Conservation (phyloP, 1,140 invertebrate genomes). For the Solenopsis invicta region DNA sequence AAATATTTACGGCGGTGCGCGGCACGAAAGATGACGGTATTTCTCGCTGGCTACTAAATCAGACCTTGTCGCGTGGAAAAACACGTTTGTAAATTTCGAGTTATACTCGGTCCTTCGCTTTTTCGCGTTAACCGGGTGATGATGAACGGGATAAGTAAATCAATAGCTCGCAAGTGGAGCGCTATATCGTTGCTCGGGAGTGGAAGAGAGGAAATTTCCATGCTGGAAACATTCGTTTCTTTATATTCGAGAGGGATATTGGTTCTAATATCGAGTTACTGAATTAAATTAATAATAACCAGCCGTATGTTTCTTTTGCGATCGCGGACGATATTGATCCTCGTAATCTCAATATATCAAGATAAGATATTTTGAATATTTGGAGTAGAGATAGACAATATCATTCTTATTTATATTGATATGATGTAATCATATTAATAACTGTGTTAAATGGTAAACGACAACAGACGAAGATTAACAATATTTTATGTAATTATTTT, state of each 20-base stretch:
- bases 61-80: background rate
- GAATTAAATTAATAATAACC: background rate
- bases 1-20: slow-evolving; percentile 41
- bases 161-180: slow-evolving; percentile 24
- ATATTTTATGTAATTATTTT: background rate
- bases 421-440: background rate
- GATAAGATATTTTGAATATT: slow-evolving; percentile 11
- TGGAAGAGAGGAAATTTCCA: slow-evolving; percentile 20
- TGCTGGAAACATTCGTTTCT: slow-evolving; percentile 18
- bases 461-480: background rate
- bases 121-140: background rate
- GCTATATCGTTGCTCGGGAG: background rate
- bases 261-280: background rate
- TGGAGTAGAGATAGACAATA: background rate
- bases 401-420: background rate
- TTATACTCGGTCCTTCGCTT: background rate
- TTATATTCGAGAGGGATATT: background rate
- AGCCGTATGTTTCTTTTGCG: background rate
- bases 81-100: background rate
- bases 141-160: slow-evolving; percentile 25
- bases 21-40: background rate
- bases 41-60: background rate
- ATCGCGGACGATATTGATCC: background rate
- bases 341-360: background rate
- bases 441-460: background rate